Evolutionary conservation across 2,888 invertebrate species (phyloP), one percentile per base, ranked within the genome.

Genomic region (Dioctria rufipes): DNA sequence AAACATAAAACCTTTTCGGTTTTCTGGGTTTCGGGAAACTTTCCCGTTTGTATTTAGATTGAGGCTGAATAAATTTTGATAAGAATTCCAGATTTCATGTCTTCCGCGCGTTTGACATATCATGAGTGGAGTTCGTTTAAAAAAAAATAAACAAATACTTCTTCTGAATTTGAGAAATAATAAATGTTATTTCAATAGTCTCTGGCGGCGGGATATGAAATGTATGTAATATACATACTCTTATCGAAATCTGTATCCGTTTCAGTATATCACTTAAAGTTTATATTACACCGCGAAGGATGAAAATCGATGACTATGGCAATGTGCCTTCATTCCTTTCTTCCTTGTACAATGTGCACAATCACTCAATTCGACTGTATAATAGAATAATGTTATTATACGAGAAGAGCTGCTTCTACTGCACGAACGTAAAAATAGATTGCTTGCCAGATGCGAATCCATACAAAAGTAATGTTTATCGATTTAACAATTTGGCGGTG

Each of bases 131-230:
- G 25, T 69, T 49, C 69, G 54, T 39, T 49, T 69, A 49, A 39
- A 69, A 37, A 54, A 51, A 51, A 42, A n/a, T n/a, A n/a, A 25
- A 69, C 42, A 43, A 51, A n/a, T n/a, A n/a, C 39, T 51, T 39
- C 51, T 69, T 51, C 5, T 54, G 51, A 54, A 69, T 49, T 69
- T 13, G 51, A 69, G 69, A 69, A 69, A 69, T 51, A 51, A 69
- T 69, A 69, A 69, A 69, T 69, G 51, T 51, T 69, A 39, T 69
- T 54, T 51, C 69, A 39, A 37, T 25, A 25, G 25, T 25, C 25
- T 25, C 25, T 25, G 25, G 25, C 25, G 2, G 25, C 2, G 0
- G 25, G 25, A 25, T 25, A 2, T 25, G 25, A 25, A 25, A 25
- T 54, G 3, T 11, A 46, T 8, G 46, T 6, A 11, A 4, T 4